Percentiles rank a stretch among this genome's conserved stretches.
Conservation (phyloP, 2,797 vertebrate genomes). For the Somateria mollissima region DNA sequence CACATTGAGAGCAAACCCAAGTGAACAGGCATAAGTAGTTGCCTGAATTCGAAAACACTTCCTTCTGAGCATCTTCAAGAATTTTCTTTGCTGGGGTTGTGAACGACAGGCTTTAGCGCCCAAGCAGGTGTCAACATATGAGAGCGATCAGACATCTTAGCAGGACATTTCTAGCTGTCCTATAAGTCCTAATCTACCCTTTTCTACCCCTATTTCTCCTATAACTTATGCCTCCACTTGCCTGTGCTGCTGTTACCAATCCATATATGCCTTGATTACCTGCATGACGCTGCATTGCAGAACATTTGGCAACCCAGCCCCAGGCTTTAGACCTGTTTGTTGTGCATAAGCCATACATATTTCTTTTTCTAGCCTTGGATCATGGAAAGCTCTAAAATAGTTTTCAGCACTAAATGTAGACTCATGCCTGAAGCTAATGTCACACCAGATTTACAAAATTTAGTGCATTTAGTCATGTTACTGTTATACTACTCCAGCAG, state of each 20-base stretch:
- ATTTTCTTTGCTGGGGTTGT: not conserved
- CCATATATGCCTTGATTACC: fast-evolving
- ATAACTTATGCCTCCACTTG: not conserved
- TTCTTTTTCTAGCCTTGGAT: not conserved
- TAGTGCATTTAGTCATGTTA: not conserved
- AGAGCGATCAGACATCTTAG: not conserved
- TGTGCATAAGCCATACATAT: not conserved
- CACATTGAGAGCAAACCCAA: not conserved
- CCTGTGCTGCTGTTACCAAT: not conserved
- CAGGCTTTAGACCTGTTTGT: not conserved
- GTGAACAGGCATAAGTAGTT: not conserved
- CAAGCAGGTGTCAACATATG: fast-evolving
- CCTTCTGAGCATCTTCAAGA: not conserved
- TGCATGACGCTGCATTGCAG: not conserved
- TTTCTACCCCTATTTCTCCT: not conserved
- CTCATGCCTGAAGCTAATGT: not conserved
- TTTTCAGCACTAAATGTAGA: not conserved
- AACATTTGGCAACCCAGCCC: not conserved
- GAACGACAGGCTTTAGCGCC: not conserved
- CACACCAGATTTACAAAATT: not conserved
- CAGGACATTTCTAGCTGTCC: not conserved
- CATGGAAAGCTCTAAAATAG: not conserved
- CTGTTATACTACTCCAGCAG: not conserved
- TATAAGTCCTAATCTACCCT: not conserved
- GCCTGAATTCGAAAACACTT: not conserved